Base-by-base conservation (phyloP, 2,113 vertebrate species). In the Rissa tridactyla region DNA sequence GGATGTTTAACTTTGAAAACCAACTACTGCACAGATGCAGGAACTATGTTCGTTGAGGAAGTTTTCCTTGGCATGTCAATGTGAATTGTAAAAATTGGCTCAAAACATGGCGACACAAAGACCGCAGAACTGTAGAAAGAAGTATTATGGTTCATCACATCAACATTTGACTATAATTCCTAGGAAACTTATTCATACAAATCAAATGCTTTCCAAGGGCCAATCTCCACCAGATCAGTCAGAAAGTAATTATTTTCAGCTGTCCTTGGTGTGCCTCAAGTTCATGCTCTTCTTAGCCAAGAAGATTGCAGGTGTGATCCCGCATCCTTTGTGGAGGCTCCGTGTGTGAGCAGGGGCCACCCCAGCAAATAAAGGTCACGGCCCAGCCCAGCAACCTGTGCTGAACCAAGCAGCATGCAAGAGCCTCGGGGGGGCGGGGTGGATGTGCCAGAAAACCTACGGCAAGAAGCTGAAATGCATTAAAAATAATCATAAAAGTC, bases 1-100 rank as follows among this genome's bases (percentile, higher is more conserved):
- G 86, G 84, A 96, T 76, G 72, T 82, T 94, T 96, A 92, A 77
- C 92, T 94, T 92, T 94, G 94, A 93, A 97, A 95, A 76, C 61
- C 77, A 81, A 55, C 91, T 93, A 94, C 88, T 94, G 85, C 94
- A 96, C 89, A 97, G 90, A 95, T 94, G 92, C 70, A 79, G 57
- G 34, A 91, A 58, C 81, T 65, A 10, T 82, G 70, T 68, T 92
- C 91, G 76, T 70, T 64, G 64, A 93, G 92, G 90, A 91, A 96
- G 77, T 94, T 94, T 94, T 94, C 75, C 65, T 96, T 97, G 90
- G 94, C 83, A 10, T 90, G 78, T 69, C 0, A 0, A 54, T 21
- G 34, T 12, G 46, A 84, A 87, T 54, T 76, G 32, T 7, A 42
- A 84, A 62, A 92, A 68, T 3, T 42, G 54, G 51, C 83, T 75